Evolutionary conservation across 2,113 vertebrate species (phyloP).

Genomic region (Callipepla squamata): DNA sequence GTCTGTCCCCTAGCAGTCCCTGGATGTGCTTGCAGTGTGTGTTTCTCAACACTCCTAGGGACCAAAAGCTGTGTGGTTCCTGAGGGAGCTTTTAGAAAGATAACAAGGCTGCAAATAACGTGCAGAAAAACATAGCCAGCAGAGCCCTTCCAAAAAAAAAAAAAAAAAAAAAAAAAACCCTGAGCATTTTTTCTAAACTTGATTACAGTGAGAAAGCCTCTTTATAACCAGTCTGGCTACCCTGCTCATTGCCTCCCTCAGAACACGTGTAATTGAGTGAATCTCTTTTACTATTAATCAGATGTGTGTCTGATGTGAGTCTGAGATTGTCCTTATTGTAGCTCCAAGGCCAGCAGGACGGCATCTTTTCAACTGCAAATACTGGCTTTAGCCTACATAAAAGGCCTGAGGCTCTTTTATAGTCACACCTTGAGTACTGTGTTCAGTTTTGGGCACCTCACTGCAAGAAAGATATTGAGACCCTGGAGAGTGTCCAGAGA

Average conservation of each 20-base stretch:
- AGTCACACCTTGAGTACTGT: too few species aligned
- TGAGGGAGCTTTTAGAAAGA: background rate
- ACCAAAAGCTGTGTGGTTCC: background rate
- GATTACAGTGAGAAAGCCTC: background rate
- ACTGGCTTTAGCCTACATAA: background rate
- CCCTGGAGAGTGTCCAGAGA: too few species aligned
- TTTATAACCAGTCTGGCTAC: background rate
- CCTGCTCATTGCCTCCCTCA: background rate
- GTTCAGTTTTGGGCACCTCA: too few species aligned
- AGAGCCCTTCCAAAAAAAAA: background rate
- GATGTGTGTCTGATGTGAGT: fast-evolving
- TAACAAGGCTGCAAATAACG: background rate
- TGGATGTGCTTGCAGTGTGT: background rate
- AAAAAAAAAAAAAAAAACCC: background rate
- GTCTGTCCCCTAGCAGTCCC: background rate
- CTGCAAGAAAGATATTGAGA: too few species aligned
- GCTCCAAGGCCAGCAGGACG: background rate
- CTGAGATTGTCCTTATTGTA: background rate
- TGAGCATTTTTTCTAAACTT: background rate
- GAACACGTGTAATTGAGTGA: background rate
- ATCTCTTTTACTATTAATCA: background rate
- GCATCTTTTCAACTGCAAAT: background rate
- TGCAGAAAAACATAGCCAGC: background rate
- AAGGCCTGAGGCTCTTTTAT: background rate
- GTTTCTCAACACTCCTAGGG: background rate